Evolutionary conservation across 1,140 invertebrate genomes (phyloP).

Genomic region (Aphaenogaster rudis): DNA sequence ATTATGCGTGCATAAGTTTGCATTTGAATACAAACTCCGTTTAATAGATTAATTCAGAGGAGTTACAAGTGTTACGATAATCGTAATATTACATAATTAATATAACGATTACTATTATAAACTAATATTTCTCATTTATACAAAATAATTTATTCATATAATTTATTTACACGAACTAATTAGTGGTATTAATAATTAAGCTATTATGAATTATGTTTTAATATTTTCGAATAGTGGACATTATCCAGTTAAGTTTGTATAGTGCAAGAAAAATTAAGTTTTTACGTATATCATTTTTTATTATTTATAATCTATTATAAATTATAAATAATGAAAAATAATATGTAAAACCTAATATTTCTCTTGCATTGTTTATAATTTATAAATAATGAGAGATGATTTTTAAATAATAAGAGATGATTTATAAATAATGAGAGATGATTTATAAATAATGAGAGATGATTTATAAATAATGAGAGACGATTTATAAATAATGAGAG

Average conservation of each 20-base stretch:
- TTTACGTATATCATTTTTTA: not conserved
- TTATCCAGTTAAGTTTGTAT: not conserved
- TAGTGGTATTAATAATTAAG: not conserved
- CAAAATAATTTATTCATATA: slow-evolving; percentile 1
- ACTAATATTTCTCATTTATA: not conserved
- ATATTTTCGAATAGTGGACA: not conserved
- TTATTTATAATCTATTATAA: not conserved
- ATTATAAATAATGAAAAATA: not conserved
- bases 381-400: no score
- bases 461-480: no score
- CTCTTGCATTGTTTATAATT: no score
- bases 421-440: no score
- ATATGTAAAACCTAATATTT: no score
- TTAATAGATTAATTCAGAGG: not conserved
- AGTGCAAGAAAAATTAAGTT: not conserved
- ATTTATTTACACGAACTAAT: not conserved
- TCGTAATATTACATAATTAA: not conserved
- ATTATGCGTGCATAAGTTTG: not conserved
- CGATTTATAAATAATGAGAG: no score
- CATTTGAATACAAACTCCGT: not conserved
- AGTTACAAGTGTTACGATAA: not conserved
- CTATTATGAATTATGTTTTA: not conserved
- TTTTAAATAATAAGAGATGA: no score
- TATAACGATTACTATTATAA: not conserved
- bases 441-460: no score